Conservation (phyloP, 2,797 vertebrate species). For the Chrysocyon brachyurus region DNA sequence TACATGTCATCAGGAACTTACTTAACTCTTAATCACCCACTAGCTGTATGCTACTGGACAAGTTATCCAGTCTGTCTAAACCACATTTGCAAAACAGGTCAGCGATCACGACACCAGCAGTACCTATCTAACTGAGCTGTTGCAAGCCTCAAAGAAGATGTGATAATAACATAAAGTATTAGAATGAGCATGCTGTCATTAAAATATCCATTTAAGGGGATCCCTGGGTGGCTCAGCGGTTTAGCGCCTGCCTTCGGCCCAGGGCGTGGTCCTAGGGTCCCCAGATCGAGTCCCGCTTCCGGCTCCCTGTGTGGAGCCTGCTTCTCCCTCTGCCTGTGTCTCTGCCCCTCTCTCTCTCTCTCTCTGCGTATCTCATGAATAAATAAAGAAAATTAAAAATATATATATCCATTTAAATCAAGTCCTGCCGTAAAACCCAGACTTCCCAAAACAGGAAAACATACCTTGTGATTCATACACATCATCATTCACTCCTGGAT, state of each 20-base stretch:
- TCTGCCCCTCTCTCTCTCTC: no score
- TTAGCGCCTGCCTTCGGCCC: no score
- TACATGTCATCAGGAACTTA: background rate
- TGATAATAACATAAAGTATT: background rate
- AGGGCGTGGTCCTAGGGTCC: no score
- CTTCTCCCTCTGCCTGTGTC: no score
- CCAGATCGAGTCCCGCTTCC: fast-evolving
- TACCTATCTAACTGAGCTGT: background rate
- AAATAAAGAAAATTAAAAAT: no score
- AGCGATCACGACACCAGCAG: background rate
- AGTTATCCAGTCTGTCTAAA: background rate
- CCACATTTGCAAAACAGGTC: slow-evolving; percentile 4
- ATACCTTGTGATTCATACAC: slow-evolving; percentile 29
- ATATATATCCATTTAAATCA: background rate
- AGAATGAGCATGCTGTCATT: background rate
- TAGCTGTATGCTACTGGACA: background rate
- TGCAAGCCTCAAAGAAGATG: slow-evolving; percentile 4
- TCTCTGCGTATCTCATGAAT: no score
- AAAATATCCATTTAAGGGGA: background rate
- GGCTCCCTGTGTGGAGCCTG: no score
- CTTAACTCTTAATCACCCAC: background rate
- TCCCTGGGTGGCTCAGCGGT: no score
- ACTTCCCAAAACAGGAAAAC: slow-evolving; percentile 53
- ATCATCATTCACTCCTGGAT: slow-evolving; percentile 46
- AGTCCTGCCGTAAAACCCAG: slow-evolving; percentile 5